phyloP scores from a whole-genome alignment of 1,140 invertebrate species.

The Solen grandis region DNA sequence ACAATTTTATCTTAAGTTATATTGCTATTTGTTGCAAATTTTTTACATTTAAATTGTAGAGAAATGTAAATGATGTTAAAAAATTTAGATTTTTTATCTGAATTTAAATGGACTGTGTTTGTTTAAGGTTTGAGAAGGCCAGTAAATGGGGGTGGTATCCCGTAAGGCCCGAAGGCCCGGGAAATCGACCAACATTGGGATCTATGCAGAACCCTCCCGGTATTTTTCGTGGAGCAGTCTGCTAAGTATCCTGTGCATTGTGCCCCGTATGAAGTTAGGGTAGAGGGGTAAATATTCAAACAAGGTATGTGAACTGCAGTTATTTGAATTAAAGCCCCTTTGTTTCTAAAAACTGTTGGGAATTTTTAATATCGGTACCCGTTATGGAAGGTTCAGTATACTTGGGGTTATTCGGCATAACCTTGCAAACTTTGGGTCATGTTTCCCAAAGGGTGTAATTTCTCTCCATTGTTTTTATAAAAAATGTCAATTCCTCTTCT shows the following conservation, averaged over 20 bases:
- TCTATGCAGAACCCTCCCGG: slow-evolving; percentile 97
- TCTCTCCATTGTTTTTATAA: too few species aligned
- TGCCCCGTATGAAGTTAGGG: slow-evolving; percentile 96
- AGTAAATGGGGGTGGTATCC: slow-evolving; percentile 95
- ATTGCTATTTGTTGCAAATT: not conserved
- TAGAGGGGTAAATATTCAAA: slow-evolving; percentile 97
- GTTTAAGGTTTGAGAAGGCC: slow-evolving; percentile 85
- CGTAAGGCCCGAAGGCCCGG: slow-evolving; percentile 87
- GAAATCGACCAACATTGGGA: slow-evolving; percentile 91
- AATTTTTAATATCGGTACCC: too few species aligned
- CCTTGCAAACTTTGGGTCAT: too few species aligned
- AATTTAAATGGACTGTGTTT: slow-evolving; percentile 23
- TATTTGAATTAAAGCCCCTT: too few species aligned
- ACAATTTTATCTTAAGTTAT: too few species aligned
- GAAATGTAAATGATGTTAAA: not conserved
- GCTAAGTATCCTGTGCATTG: slow-evolving; percentile 95
- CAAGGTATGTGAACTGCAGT: slow-evolving; percentile 91
- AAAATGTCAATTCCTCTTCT: too few species aligned
- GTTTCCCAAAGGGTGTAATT: too few species aligned
- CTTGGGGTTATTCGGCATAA: too few species aligned
- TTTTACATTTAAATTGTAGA: not conserved
- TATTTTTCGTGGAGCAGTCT: slow-evolving; percentile 97
- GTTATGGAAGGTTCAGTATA: too few species aligned
- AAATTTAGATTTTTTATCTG: slow-evolving; percentile 1
- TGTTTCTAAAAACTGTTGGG: too few species aligned